Conservation (phyloP, 1,140 invertebrate genomes). For the Metopolophium dirhodum region DNA sequence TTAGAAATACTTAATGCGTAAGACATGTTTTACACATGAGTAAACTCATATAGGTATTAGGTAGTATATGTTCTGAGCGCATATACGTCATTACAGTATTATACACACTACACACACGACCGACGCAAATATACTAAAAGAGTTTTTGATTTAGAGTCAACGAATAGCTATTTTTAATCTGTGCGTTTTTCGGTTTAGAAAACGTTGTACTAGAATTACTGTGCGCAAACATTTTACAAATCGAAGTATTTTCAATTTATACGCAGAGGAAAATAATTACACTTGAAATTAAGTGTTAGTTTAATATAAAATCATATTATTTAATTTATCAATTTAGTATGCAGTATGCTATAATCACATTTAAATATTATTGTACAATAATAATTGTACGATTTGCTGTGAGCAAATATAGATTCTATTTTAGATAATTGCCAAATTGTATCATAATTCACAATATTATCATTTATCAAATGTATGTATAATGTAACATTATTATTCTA, state of each 20-base stretch:
- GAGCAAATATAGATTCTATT: neutral
- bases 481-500: neutral
- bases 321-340: neutral
- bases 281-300: neutral
- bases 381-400: neutral
- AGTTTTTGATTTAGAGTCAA: neutral
- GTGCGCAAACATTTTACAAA: neutral
- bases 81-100: neutral
- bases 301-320: neutral
- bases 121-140: neutral
- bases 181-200: neutral
- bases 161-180: constrained; percentile 3
- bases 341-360: neutral
- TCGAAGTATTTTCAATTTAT: neutral
- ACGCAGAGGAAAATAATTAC: neutral
- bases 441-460: neutral
- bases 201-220: neutral
- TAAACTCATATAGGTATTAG: neutral
- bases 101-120: neutral
- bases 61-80: neutral
- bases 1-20: neutral
- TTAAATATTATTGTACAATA: neutral
- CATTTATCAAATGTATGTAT: neutral
- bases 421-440: neutral
- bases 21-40: neutral